phyloP scores from a whole-genome alignment of 1,140 invertebrate genomes.

The Zaprionus camerounensis region DNA sequence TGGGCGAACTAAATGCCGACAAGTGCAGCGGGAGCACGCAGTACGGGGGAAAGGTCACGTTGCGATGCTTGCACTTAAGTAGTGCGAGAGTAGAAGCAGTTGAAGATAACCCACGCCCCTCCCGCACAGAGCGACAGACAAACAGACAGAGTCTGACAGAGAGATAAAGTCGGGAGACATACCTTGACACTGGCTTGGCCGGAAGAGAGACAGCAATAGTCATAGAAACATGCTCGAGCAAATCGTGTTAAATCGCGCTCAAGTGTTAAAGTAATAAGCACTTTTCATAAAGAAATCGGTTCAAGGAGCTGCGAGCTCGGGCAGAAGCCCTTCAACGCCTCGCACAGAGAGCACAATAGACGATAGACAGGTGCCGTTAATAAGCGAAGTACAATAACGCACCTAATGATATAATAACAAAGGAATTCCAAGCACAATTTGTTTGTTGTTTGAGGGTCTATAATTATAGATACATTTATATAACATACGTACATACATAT shows the following conservation, averaged over 20 bases:
- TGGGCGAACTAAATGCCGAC: slow-evolving; percentile 72
- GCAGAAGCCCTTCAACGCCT: not conserved
- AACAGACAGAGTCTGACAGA: slow-evolving; percentile 35
- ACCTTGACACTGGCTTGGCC: slow-evolving; percentile 61
- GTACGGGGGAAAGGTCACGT: slow-evolving; percentile 28
- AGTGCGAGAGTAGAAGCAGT: slow-evolving; percentile 36
- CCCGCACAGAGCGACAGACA: slow-evolving; percentile 23
- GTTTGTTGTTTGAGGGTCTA: not conserved
- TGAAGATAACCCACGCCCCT: slow-evolving; percentile 17
- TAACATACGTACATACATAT: too few relatives aligned
- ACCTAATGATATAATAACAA: not conserved
- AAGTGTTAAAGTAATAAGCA: slow-evolving; percentile 83
- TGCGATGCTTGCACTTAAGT: slow-evolving; percentile 48
- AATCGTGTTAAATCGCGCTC: slow-evolving; percentile 82
- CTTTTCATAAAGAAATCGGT: slow-evolving; percentile 79
- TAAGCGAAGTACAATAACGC: not conserved
- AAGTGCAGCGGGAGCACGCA: slow-evolving; percentile 33
- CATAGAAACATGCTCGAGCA: slow-evolving; percentile 77
- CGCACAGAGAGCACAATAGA: not conserved
- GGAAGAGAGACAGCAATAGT: slow-evolving; percentile 46
- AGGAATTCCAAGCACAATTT: not conserved
- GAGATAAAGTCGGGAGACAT: slow-evolving; percentile 29
- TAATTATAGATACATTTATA: not conserved
- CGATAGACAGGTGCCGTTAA: not conserved
- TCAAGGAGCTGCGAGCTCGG: slow-evolving; percentile 34